Percentiles rank a stretch among this genome's conserved stretches.
Evolutionary conservation across 2,888 invertebrate species (phyloP).

Genomic region (Dicranocentrus wangi): DNA sequence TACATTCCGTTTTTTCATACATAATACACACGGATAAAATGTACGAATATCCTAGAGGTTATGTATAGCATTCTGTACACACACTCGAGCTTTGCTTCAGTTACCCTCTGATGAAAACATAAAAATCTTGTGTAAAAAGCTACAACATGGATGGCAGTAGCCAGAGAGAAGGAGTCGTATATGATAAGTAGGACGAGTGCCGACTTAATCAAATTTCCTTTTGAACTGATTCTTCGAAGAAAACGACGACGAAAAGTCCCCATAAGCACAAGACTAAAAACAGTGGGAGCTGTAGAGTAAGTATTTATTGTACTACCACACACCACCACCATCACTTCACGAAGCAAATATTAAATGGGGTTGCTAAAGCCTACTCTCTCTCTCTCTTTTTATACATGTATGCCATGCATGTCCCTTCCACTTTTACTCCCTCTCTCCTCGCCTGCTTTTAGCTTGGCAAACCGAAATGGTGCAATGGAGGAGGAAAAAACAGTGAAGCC

Average conservation of each 20-base stretch:
- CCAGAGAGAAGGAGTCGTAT: constrained; percentile 41
- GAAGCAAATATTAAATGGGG: constrained; percentile 52
- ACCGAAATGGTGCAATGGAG: constrained; percentile 53
- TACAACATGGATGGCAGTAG: constrained; percentile 30
- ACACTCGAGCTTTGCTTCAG: constrained; percentile 27
- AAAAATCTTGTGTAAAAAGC: constrained; percentile 61
- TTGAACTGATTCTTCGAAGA: constrained; percentile 57
- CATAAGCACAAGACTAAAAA: constrained; percentile 42
- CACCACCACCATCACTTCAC: constrained; percentile 31
- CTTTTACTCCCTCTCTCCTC: constrained; percentile 21
- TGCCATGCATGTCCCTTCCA: neutral
- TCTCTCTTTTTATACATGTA: constrained; percentile 1
- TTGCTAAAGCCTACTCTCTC: constrained; percentile 40
- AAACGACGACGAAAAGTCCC: constrained; percentile 42
- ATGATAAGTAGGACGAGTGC: constrained; percentile 64
- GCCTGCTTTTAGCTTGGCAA: constrained; percentile 50
- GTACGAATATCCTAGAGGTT: constrained; percentile 15
- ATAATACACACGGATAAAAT: constrained; percentile 43
- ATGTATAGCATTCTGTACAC: constrained; percentile 50
- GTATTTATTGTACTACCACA: too few relatives aligned
- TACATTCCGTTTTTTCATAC: constrained; percentile 20
- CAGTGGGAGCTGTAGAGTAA: constrained; percentile 26
- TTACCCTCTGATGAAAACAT: constrained; percentile 59
- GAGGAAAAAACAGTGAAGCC: constrained; percentile 32
- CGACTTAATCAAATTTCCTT: constrained; percentile 64